Base-by-base conservation (phyloP, 2,888 invertebrate species). In the Caenorhabditis parvicauda region DNA sequence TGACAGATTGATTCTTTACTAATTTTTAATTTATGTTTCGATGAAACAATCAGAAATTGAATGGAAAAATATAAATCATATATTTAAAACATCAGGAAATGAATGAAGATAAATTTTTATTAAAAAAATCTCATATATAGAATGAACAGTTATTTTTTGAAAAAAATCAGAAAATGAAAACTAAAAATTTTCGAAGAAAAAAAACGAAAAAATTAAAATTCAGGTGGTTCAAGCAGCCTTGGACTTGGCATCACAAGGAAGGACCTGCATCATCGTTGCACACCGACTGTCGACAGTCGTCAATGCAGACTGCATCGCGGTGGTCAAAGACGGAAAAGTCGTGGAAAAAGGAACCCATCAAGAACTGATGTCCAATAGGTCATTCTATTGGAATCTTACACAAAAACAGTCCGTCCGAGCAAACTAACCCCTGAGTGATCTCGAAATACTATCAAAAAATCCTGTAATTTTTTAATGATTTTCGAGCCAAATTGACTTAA, bases 201-300 rank as follows among this genome's bases (percentile, higher is more conserved):
- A 24, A 21, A 24, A 24, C 22, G 41, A 41, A 6, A 41, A 41
- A 17, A 41, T 41, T 41, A 41, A 41, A 14, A 41, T 41, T 41
- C 21, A 24, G 12, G 3, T n/a, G n/a, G 72, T 72, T 14, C 72
- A 72, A 58, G 58, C 62, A 12, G 72, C 72, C 4, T 37, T 92
- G 59, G 91, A 92, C 49, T 55, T 82, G 76, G 84, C 84, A 0
- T 52, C 69, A 5, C 57, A 68, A 27, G 77, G 84, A 3, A 69
- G 84, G 48, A 84, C 84, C 0, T 84, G 83, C 5, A 80, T 84
- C 46, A 81, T 84, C 2, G 82, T 84, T 19, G 84, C 84, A 21
- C 83, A 84, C 70, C 81, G 85, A 21, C 71, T 85, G 55, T 84
- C 85, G 7, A 85, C 85, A 2, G 82, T 85, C 35, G 81, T 82